A percentile compares a stretch with the other conserved stretches of the same genome.
Conservation (phyloP, 2,113 vertebrate species). For the Varanus salvator region DNA sequence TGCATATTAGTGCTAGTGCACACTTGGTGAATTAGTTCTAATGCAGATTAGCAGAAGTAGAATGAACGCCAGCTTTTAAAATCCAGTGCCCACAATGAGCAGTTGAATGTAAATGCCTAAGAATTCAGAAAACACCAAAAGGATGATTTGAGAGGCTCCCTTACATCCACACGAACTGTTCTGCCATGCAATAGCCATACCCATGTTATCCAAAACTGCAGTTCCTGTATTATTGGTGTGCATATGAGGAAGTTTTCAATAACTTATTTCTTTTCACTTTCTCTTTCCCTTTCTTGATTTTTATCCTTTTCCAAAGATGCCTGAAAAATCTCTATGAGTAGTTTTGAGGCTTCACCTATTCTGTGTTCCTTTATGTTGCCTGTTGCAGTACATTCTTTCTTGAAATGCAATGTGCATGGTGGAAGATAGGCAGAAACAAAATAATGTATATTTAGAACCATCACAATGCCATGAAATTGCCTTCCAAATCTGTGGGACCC, state of each 20-base stretch:
- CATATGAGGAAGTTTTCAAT: background rate
- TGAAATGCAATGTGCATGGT: background rate
- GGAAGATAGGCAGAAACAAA: background rate
- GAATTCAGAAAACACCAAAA: no score
- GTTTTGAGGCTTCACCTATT: background rate
- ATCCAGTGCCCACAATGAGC: no score
- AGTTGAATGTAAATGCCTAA: no score
- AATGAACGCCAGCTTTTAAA: no score
- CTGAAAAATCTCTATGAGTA: background rate
- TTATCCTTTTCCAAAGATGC: background rate
- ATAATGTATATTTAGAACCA: background rate
- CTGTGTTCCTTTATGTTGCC: background rate
- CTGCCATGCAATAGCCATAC: background rate
- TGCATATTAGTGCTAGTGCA: no score
- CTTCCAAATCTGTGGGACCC: background rate
- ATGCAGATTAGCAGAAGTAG: no score
- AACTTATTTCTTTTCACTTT: background rate
- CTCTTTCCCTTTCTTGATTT: background rate
- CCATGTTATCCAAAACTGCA: background rate
- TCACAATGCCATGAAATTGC: background rate
- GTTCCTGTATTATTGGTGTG: background rate
- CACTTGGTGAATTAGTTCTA: no score
- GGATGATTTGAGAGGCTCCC: no score
- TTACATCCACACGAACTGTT: background rate
- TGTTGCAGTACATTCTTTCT: background rate